Percentiles rank a stretch among this genome's conserved stretches.
Conservation (phyloP, 2,888 invertebrate species). For the Sphecodes monilicornis region DNA sequence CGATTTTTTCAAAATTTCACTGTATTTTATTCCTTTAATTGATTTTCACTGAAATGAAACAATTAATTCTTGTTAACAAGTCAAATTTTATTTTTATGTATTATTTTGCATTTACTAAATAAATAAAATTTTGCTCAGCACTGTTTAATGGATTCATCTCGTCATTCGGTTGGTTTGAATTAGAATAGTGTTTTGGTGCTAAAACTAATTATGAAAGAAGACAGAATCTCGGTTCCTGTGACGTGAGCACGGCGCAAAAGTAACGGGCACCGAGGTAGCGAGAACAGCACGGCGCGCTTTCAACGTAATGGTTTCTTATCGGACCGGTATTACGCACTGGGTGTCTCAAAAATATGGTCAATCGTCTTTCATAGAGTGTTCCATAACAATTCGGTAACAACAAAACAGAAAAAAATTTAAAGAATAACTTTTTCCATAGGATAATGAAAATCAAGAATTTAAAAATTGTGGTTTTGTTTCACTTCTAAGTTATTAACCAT, state of each 20-base stretch:
- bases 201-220: conserved; percentile 30
- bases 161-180: not conserved
- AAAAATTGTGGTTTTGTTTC: too few relatives aligned
- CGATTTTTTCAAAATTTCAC: too few relatives aligned
- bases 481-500: too few relatives aligned
- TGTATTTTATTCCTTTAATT: too few relatives aligned
- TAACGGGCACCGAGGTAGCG: conserved; percentile 67
- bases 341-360: conserved; percentile 30
- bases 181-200: not conserved
- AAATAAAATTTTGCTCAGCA: not conserved
- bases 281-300: conserved; percentile 64
- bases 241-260: conserved; percentile 53
- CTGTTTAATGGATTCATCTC: not conserved
- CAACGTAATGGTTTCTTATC: conserved; percentile 50
- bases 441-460: too few relatives aligned
- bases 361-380: not conserved
- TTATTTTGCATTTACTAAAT: not conserved
- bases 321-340: conserved; percentile 32
- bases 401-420: not conserved
- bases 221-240: conserved; percentile 33
- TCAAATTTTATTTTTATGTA: not conserved
- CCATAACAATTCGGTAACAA: not conserved
- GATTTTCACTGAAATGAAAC: too few relatives aligned
- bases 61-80: not conserved
- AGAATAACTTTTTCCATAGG: too few relatives aligned